These are phyloP conservation scores for Cryptops parisi DNA, from an alignment of 2,888 invertebrate species.

Conservation along the genomic window DNA sequence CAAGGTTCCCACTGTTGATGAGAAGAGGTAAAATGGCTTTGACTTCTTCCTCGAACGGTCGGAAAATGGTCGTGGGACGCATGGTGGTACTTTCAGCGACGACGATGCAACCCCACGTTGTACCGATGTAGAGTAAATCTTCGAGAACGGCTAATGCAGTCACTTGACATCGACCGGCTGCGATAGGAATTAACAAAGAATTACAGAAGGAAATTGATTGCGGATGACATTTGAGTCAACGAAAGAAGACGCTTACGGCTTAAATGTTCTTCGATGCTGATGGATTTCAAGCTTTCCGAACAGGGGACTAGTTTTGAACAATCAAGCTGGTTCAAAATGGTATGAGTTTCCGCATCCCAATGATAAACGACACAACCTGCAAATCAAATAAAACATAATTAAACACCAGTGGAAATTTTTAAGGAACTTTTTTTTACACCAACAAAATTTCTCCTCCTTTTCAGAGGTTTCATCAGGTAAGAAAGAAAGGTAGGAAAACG, in stretches of 20 bases:
- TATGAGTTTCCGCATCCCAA: slow-evolving; percentile 56
- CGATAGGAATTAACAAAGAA: slow-evolving; percentile 18
- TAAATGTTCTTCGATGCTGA: slow-evolving; percentile 73
- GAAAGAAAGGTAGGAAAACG: too few relatives aligned
- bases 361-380: slow-evolving; percentile 70
- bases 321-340: slow-evolving; percentile 63
- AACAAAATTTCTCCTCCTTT: too few relatives aligned
- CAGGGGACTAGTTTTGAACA: slow-evolving; percentile 83
- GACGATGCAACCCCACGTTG: slow-evolving; percentile 87
- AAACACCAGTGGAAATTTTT: too few relatives aligned
- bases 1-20: neutral
- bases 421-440: too few relatives aligned
- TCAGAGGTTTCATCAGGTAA: too few relatives aligned
- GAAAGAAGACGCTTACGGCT: slow-evolving; percentile 43
- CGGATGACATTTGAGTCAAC: neutral
- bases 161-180: slow-evolving; percentile 42
- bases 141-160: slow-evolving; percentile 51
- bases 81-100: slow-evolving; percentile 67
- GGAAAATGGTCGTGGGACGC: slow-evolving; percentile 78
- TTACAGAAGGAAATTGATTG: neutral
- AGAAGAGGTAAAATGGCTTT: slow-evolving; percentile 32
- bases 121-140: slow-evolving; percentile 71
- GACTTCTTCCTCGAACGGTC: slow-evolving; percentile 75
- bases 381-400: neutral
- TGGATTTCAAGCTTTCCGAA: slow-evolving; percentile 79